A percentile compares a stretch with the other conserved stretches of the same genome.
phyloP scores from a whole-genome alignment of 2,113 vertebrate species.

The Anolis carolinensis region DNA sequence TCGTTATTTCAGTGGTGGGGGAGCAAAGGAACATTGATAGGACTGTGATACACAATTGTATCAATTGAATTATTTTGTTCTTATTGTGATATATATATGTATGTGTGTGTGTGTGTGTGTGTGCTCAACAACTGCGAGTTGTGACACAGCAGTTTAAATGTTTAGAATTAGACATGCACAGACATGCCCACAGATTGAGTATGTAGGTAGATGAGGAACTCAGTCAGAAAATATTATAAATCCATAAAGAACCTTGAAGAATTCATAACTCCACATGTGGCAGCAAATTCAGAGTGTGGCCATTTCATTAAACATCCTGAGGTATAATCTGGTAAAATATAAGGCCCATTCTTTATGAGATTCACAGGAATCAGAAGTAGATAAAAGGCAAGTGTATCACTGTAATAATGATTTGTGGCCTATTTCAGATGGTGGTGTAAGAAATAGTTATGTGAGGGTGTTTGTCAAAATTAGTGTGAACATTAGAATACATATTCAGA shows the following conservation, averaged over 20 bases:
- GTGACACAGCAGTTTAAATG: not conserved
- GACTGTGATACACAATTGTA: not conserved
- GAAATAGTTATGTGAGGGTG: not conserved
- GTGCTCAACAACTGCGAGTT: not conserved
- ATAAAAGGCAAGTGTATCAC: not conserved
- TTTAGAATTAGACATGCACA: too few relatives aligned
- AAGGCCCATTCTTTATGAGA: not conserved
- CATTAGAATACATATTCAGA: not conserved
- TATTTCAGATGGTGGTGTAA: not conserved
- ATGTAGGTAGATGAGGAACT: too few relatives aligned
- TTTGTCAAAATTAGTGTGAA: not conserved
- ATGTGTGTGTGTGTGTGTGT: too few relatives aligned
- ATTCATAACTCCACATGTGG: not conserved
- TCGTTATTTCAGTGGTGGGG: too few relatives aligned
- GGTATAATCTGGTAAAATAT: not conserved
- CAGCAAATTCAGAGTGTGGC: not conserved
- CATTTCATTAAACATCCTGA: not conserved
- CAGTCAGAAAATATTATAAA: not conserved
- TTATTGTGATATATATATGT: not conserved
- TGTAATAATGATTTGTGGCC: not conserved
- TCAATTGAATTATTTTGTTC: not conserved
- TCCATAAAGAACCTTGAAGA: not conserved
- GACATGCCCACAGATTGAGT: too few relatives aligned
- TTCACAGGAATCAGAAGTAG: not conserved
- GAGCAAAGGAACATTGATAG: not conserved